These are phyloP conservation scores for Drosophila lacicola DNA, from an alignment of 2,888 invertebrate genomes.

Conservation along the genomic window DNA sequence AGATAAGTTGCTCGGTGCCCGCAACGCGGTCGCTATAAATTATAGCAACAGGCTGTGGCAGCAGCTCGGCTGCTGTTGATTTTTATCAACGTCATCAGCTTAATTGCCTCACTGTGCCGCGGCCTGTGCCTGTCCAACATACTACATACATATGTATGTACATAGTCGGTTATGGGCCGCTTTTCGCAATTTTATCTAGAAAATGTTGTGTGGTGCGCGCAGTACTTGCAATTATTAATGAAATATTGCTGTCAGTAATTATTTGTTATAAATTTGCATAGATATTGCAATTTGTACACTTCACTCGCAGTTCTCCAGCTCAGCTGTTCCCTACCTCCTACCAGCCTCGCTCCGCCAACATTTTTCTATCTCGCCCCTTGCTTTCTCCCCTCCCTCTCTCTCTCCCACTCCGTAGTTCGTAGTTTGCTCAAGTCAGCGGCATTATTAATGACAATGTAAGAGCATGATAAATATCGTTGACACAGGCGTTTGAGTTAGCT, in stretches of 20 bases:
- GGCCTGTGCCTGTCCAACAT: slow-evolving; percentile 12
- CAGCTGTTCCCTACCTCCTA: background rate
- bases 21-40: slow-evolving; percentile 63
- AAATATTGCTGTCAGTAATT: slow-evolving; percentile 83
- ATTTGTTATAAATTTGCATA: slow-evolving; percentile 82
- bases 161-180: slow-evolving; percentile 35
- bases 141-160: no score
- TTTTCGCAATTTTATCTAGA: slow-evolving; percentile 71
- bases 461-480: slow-evolving; percentile 77
- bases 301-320: slow-evolving; percentile 52
- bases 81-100: slow-evolving; percentile 82
- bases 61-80: slow-evolving; percentile 62
- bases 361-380: background rate
- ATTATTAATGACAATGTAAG: slow-evolving; percentile 78
- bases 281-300: slow-evolving; percentile 81
- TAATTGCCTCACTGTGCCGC: slow-evolving; percentile 78
- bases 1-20: slow-evolving; percentile 69
- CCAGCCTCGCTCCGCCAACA: background rate
- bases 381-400: background rate
- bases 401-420: background rate
- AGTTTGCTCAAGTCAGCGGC: slow-evolving; percentile 53
- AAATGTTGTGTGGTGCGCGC: slow-evolving; percentile 56
- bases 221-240: slow-evolving; percentile 76
- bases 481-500: slow-evolving; percentile 61
- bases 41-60: slow-evolving; percentile 58